Percentiles rank a stretch among this genome's conserved stretches.
phyloP scores from a whole-genome alignment of 2,797 vertebrate species.

The Characodon lateralis region DNA sequence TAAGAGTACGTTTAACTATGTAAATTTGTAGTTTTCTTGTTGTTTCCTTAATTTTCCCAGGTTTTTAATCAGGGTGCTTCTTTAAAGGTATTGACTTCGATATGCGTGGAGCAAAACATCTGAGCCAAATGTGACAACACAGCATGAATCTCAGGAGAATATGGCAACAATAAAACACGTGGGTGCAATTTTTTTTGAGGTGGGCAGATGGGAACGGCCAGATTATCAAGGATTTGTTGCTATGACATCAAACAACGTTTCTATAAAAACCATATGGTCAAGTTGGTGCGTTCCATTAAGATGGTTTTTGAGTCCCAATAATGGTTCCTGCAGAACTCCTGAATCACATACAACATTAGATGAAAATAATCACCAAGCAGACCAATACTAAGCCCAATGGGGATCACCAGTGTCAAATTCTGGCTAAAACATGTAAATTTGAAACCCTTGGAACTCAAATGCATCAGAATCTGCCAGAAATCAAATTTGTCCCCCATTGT shows the following conservation, averaged over 20 bases:
- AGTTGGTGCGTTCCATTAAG: background rate
- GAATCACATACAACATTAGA: background rate
- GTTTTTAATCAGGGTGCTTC: background rate
- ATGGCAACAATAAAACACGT: background rate
- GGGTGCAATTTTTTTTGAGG: background rate
- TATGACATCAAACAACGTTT: background rate
- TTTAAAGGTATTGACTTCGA: background rate
- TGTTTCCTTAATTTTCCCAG: background rate
- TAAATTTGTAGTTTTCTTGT: background rate
- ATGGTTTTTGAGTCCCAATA: background rate
- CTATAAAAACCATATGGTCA: background rate
- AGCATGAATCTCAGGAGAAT: background rate
- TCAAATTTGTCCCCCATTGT: background rate
- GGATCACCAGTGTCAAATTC: background rate
- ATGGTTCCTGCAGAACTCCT: background rate
- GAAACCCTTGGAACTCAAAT: background rate
- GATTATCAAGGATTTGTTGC: background rate
- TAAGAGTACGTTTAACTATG: background rate
- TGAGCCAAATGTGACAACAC: too few species aligned
- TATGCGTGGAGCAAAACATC: background rate
- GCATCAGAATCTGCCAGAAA: background rate
- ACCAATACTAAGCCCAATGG: background rate
- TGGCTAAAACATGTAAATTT: background rate
- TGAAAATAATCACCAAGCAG: background rate
- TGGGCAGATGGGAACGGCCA: too few species aligned